Percentiles rank a stretch among this genome's conserved stretches.
These are phyloP conservation scores for Trochalopteron elliotii DNA, from an alignment of 2,113 vertebrate species.

Conservation along the genomic window DNA sequence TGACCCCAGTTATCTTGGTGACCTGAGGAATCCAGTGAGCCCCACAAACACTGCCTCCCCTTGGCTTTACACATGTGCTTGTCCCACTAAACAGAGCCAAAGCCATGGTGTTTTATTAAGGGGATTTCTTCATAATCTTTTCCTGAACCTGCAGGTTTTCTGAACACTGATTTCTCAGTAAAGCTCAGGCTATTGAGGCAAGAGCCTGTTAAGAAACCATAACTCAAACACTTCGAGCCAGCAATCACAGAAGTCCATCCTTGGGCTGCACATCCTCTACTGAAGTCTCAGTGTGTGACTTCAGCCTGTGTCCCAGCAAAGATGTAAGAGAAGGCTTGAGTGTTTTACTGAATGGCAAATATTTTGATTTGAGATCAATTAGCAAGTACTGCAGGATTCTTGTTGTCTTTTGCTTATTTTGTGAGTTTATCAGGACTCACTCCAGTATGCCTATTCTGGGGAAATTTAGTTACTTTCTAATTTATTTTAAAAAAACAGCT, in stretches of 20 bases:
- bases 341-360: not conserved
- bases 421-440: not conserved
- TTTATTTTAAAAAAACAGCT: not conserved
- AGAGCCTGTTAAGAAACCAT: not conserved
- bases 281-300: not conserved
- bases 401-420: not conserved
- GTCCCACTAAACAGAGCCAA: not conserved
- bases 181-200: not conserved
- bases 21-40: not conserved
- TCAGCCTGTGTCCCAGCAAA: not conserved
- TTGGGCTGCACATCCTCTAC: not conserved
- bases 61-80: not conserved
- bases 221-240: not conserved
- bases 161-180: not conserved
- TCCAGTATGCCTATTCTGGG: not conserved
- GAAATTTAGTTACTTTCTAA: not conserved
- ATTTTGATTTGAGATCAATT: not conserved
- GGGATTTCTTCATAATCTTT: not conserved
- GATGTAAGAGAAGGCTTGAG: not conserved
- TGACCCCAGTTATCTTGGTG: not conserved
- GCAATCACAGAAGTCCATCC: not conserved
- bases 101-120: not conserved
- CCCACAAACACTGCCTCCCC: not conserved
- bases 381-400: not conserved
- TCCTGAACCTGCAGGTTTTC: not conserved